Percentiles rank a stretch among this genome's conserved stretches.
Evolutionary conservation across 2,797 vertebrate genomes (phyloP).

Genomic region (Gephyroberyx darwinii): DNA sequence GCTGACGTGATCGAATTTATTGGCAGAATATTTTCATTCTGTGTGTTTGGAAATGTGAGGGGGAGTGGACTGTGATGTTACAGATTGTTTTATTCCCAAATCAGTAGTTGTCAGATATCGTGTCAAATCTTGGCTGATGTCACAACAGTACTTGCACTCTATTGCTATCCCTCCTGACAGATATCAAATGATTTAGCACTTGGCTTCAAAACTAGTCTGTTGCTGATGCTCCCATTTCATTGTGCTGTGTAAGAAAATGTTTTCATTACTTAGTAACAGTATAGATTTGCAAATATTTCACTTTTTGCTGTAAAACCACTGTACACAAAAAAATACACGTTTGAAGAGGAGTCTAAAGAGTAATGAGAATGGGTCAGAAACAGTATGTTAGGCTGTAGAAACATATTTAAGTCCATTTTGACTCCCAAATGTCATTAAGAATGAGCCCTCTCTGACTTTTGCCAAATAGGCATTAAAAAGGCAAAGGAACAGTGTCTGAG

Average conservation of each 20-base stretch:
- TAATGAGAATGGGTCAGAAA: slow-evolving; percentile 19
- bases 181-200: not conserved
- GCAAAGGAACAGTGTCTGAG: not conserved
- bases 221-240: slow-evolving; percentile 9
- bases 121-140: slow-evolving; percentile 6
- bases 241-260: slow-evolving; percentile 21
- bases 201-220: slow-evolving; percentile 7
- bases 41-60: not conserved
- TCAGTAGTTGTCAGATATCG: not conserved
- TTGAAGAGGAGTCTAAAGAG: not conserved
- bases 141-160: slow-evolving; percentile 17
- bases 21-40: not conserved
- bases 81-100: slow-evolving; percentile 1
- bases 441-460: not conserved
- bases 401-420: not conserved
- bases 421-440: not conserved
- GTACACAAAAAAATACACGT: not conserved
- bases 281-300: slow-evolving; percentile 26
- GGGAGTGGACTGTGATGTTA: not conserved
- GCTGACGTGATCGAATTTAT: slow-evolving; percentile 5
- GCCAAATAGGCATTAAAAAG: slow-evolving; percentile 7
- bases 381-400: not conserved
- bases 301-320: slow-evolving; percentile 10
- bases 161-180: not conserved
- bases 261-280: slow-evolving; percentile 15